Conservation (phyloP, 2,888 invertebrate genomes). For the Nebria salina region DNA sequence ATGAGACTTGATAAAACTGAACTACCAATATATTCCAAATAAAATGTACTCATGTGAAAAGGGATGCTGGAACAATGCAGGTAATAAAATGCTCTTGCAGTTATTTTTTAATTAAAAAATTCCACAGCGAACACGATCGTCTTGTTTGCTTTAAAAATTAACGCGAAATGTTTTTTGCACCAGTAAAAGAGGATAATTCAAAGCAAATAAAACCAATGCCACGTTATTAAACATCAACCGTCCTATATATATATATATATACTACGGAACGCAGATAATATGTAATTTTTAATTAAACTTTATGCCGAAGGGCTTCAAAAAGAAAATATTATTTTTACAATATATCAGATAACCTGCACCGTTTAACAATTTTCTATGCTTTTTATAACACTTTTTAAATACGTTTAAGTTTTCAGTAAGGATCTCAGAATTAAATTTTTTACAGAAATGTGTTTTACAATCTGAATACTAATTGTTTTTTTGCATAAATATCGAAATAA, state of each 20-base stretch:
- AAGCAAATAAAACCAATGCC: constrained; percentile 32
- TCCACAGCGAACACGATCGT: constrained; percentile 19
- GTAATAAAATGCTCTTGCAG: constrained; percentile 36
- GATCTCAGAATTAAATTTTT: too few species aligned
- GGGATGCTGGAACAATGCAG: background rate
- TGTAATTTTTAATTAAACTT: constrained; percentile 41
- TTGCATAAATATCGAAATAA: too few species aligned
- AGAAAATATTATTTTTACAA: constrained; percentile 36
- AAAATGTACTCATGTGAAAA: background rate
- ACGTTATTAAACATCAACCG: background rate
- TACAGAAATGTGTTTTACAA: too few species aligned
- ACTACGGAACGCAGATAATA: constrained; percentile 13
- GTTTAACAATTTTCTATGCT: background rate
- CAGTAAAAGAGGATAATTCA: constrained; percentile 39
- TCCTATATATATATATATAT: background rate
- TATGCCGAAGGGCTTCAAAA: background rate
- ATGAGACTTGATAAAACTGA: too few species aligned
- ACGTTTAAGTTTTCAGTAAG: too few species aligned
- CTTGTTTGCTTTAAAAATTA: constrained; percentile 43
- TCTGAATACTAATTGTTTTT: too few species aligned
- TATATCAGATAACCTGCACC: background rate
- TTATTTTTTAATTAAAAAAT: constrained; percentile 45
- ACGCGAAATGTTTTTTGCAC: constrained; percentile 29
- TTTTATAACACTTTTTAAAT: too few species aligned
- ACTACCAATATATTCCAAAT: too few species aligned